A percentile compares a stretch with the other conserved stretches of the same genome.
These are phyloP conservation scores for Idaea biselata DNA, from an alignment of 2,888 invertebrate species.

Conservation along the genomic window DNA sequence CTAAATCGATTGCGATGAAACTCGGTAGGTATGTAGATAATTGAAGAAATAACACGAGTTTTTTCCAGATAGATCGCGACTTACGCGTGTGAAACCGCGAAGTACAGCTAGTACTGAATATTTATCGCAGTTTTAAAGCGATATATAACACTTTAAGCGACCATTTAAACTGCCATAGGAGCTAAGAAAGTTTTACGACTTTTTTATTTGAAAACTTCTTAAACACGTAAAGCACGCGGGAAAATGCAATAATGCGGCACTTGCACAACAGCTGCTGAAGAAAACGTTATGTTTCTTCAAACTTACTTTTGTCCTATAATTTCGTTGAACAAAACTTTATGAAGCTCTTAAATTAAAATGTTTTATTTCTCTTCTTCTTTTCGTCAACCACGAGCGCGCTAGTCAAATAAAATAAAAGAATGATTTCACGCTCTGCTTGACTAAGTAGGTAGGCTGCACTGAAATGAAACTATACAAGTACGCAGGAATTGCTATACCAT, in stretches of 20 bases:
- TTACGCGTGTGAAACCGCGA: conserved; percentile 6
- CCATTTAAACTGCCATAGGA: neutral
- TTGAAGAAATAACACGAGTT: too few species aligned
- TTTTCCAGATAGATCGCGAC: neutral
- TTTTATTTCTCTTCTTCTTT: neutral
- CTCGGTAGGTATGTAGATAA: too few species aligned
- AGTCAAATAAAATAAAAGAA: neutral
- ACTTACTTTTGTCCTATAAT: conserved; percentile 6
- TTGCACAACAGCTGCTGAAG: neutral
- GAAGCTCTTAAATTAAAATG: neutral
- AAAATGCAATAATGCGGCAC: neutral
- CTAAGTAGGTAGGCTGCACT: neutral
- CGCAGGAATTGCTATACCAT: too few species aligned
- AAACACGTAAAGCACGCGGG: neutral
- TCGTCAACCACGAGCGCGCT: neutral
- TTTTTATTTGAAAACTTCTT: neutral
- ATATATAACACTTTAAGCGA: neutral
- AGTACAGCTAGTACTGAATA: neutral
- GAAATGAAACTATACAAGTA: too few species aligned
- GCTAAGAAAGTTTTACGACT: neutral
- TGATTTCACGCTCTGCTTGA: neutral
- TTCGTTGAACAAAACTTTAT: conserved; percentile 1
- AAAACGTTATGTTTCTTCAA: neutral
- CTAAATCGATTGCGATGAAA: neutral
- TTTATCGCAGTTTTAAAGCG: neutral